These are phyloP conservation scores for Pseudococcus longispinus DNA, from an alignment of 2,888 invertebrate genomes.

Conservation along the genomic window DNA sequence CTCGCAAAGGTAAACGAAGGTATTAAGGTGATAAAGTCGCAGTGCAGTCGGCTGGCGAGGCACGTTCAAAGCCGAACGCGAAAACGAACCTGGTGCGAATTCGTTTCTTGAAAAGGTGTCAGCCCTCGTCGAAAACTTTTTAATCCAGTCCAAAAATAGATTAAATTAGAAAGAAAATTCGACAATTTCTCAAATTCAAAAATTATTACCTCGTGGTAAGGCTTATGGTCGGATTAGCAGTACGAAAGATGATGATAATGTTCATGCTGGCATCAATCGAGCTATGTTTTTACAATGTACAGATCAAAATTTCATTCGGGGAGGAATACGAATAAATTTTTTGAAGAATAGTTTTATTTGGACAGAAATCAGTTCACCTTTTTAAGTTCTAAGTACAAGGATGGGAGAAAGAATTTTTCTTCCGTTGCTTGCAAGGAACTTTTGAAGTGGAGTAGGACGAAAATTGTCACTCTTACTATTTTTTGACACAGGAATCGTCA, in stretches of 20 bases:
- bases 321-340: neutral
- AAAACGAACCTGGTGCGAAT: neutral
- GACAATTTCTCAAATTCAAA: neutral
- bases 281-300: neutral
- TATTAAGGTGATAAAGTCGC: neutral
- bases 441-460: too few species aligned
- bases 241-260: neutral
- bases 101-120: neutral
- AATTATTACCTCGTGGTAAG: neutral
- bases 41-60: neutral
- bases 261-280: neutral
- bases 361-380: too few species aligned
- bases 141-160: neutral
- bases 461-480: too few species aligned
- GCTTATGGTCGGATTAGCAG: neutral
- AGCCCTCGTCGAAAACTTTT: neutral
- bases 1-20: neutral
- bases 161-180: conserved; percentile 19
- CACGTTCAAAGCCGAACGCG: neutral
- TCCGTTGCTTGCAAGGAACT: too few species aligned
- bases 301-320: neutral
- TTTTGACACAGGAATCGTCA: too few species aligned
- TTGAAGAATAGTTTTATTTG: too few species aligned
- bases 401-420: too few species aligned
- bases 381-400: too few species aligned